Evolutionary conservation across 2,888 invertebrate species (phyloP), one percentile per base, ranked within the genome.

Genomic region (Vesta saturnalis): DNA sequence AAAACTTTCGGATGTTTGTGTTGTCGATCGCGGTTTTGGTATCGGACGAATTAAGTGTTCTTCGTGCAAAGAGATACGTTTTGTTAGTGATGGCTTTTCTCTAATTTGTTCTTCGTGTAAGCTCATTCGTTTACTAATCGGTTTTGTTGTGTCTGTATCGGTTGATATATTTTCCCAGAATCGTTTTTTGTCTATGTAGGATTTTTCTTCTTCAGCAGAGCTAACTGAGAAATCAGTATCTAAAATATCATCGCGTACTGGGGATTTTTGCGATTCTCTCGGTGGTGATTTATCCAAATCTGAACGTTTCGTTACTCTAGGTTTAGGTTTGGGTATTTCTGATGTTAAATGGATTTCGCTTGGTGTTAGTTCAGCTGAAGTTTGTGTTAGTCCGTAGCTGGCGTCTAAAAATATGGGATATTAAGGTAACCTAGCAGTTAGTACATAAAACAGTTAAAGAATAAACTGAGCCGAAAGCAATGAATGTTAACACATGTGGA

Each of bases 151-250:
- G 18, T 71, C 74, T 30, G 77, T 75, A 47, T 83, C 82, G 70
- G 79, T 78, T n/a, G 78, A 70, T 60, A 85, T 82, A 74, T 77
- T 82, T 80, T 87, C 87, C 87, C 87, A 87, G 76, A 87, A 87
- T 72, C 84, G 84, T 74, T 85, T 86, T 71, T 84, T 84, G 62
- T 85, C 84, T 14, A 83, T 83, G 73, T 86, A 86, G 65, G 83
- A 83, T 74, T 82, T 83, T 64, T 80, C 78, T 66, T 77, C 78
- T 55, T 77, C 73, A 15, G 71, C 49, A 22, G 60, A 56, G 14
- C 71, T 56, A 35, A 57, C 61, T 35, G 58, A 57, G 57, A 58
- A 16, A 68, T 62, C 60, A 52, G 60, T 55, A 19, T 72, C 59
- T 64, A 62, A 64, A 58, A 65, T 69, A 39, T 68, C 63, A 63